These are phyloP conservation scores for Colossoma macropomum DNA, from an alignment of 2,113 vertebrate species.

Conservation along the genomic window DNA sequence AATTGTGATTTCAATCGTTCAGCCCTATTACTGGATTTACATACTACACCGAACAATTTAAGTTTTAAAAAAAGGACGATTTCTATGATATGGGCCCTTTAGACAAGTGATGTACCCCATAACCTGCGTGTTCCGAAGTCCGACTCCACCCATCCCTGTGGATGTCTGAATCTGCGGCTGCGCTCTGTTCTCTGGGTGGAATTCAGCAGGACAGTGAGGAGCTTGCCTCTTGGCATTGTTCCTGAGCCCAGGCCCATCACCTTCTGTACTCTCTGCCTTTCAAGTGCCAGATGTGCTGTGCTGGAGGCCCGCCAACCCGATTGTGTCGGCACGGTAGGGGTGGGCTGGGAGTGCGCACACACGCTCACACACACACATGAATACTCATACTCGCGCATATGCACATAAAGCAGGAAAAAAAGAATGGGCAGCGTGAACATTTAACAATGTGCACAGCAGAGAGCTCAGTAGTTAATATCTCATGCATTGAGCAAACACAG, in stretches of 20 bases:
- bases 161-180: not conserved
- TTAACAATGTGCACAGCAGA: not conserved
- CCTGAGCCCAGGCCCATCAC: slow-evolving; percentile 53
- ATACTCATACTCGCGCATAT: slow-evolving; percentile 7
- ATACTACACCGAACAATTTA: too few relatives aligned
- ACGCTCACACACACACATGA: not conserved
- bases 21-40: too few relatives aligned
- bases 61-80: too few relatives aligned
- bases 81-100: not conserved
- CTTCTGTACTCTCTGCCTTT: slow-evolving; percentile 65
- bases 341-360: slow-evolving; percentile 21
- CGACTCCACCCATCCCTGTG: not conserved
- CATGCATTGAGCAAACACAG: not conserved
- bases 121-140: not conserved
- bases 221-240: not conserved
- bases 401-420: not conserved
- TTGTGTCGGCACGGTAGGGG: slow-evolving; percentile 57
- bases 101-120: not conserved
- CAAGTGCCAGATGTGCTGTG: slow-evolving; percentile 69
- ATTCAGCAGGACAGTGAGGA: not conserved
- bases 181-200: not conserved
- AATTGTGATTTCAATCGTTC: too few relatives aligned
- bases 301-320: slow-evolving; percentile 58
- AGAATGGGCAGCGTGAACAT: not conserved
- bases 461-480: not conserved